These are phyloP conservation scores for Autographa gamma DNA, from an alignment of 2,888 invertebrate species.

Conservation along the genomic window DNA sequence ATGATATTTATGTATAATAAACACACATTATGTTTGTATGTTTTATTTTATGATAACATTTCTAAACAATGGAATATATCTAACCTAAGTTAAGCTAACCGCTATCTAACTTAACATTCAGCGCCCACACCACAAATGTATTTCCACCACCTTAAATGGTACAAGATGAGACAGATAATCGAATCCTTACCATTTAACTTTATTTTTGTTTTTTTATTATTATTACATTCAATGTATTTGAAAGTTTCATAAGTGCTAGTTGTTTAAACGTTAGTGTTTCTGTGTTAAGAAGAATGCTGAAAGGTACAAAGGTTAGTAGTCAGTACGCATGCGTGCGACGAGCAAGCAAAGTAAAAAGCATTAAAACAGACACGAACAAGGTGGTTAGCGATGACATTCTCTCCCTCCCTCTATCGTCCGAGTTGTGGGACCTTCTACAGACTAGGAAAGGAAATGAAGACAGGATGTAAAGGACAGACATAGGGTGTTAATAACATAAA, in stretches of 20 bases:
- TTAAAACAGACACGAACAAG: constrained; percentile 71
- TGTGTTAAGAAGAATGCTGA: constrained; percentile 86
- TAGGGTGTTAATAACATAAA: constrained; percentile 16
- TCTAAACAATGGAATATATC: background rate
- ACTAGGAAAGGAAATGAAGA: constrained; percentile 59
- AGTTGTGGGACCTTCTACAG: constrained; percentile 54
- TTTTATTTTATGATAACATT: background rate
- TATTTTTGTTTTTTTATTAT: background rate
- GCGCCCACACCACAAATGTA: constrained; percentile 53
- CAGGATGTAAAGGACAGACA: constrained; percentile 45
- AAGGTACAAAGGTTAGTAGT: constrained; percentile 87
- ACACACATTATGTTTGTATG: background rate
- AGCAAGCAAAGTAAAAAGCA: constrained; percentile 84
- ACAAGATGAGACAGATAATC: constrained; percentile 78
- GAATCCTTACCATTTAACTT: constrained; percentile 35
- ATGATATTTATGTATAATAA: background rate
- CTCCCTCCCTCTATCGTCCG: constrained; percentile 59
- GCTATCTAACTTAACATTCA: constrained; percentile 23
- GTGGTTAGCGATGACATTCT: constrained; percentile 81
- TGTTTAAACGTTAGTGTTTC: constrained; percentile 75
- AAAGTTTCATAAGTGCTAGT: constrained; percentile 61
- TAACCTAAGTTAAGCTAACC: background rate
- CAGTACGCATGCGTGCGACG: constrained; percentile 85
- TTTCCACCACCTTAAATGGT: constrained; percentile 63
- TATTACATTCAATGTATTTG: background rate